Evolutionary conservation across 2,113 vertebrate genomes (phyloP).

Genomic region (Phoxinus phoxinus): DNA sequence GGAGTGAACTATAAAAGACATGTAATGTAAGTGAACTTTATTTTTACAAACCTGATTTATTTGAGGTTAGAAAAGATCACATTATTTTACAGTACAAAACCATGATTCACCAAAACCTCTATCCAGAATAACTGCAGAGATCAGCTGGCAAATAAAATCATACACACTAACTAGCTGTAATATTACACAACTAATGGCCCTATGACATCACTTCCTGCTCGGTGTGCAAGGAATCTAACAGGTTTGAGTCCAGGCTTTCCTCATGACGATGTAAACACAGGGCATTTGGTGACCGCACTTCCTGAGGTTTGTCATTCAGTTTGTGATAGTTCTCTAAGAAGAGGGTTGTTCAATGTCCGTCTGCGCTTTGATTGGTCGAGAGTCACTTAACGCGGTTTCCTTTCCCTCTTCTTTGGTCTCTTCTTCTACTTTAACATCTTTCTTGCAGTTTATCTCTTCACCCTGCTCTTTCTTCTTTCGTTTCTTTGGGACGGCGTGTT

Average conservation of each 20-base stretch:
- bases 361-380: neutral
- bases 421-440: slow-evolving; percentile 67
- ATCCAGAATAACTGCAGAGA: neutral
- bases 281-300: neutral
- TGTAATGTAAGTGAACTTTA: neutral
- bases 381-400: neutral
- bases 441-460: slow-evolving; percentile 28
- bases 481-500: slow-evolving; percentile 52
- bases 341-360: slow-evolving; percentile 27
- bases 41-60: neutral
- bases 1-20: too few species aligned
- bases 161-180: neutral
- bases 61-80: neutral
- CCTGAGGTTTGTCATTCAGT: neutral
- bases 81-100: neutral
- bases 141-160: neutral
- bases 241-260: neutral
- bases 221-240: neutral
- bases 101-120: neutral
- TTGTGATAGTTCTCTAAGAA: slow-evolving; percentile 5
- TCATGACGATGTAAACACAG: neutral
- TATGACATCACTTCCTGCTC: neutral
- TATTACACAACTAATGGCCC: too few species aligned
- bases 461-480: slow-evolving; percentile 46
- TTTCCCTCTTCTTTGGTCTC: slow-evolving; percentile 48